These are phyloP conservation scores for Anastrepha ludens DNA, from an alignment of 1,140 invertebrate species.

Conservation along the genomic window DNA sequence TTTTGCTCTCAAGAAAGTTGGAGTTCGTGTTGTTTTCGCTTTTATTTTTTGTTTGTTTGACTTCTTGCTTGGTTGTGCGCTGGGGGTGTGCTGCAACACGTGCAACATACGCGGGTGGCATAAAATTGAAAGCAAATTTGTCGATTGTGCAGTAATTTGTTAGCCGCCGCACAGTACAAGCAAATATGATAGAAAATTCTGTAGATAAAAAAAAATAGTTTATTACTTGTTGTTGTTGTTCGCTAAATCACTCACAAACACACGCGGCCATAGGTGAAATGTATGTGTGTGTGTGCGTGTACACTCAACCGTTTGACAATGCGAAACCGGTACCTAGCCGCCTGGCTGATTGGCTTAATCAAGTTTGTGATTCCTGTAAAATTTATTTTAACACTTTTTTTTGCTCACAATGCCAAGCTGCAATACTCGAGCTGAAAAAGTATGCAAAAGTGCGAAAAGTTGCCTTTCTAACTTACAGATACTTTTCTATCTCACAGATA, in stretches of 20 bases:
- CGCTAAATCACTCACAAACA: not conserved
- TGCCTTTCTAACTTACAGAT: not conserved
- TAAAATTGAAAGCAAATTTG: constrained; percentile 26
- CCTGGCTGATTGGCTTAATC: not conserved
- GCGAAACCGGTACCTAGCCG: constrained; percentile 10
- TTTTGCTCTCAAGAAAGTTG: not conserved
- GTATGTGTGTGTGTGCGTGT: not conserved
- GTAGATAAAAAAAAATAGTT: not conserved
- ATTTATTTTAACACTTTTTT: not conserved
- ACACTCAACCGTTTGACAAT: not conserved
- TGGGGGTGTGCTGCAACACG: not conserved
- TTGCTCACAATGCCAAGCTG: not conserved
- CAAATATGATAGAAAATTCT: not conserved
- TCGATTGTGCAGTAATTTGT: constrained; percentile 22
- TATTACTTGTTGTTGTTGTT: constrained; percentile 5
- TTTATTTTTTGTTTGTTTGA: not conserved
- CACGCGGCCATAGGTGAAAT: not conserved
- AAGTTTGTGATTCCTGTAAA: not conserved
- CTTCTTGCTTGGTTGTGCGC: not conserved
- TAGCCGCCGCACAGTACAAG: not conserved
- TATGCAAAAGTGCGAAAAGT: not conserved
- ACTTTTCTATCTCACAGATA: constrained; percentile 1
- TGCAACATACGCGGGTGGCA: constrained; percentile 13
- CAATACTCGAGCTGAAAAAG: not conserved
- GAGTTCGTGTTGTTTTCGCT: not conserved